Evolutionary conservation across 2,113 vertebrate species (phyloP).

Genomic region (Saguinus imperator): DNA sequence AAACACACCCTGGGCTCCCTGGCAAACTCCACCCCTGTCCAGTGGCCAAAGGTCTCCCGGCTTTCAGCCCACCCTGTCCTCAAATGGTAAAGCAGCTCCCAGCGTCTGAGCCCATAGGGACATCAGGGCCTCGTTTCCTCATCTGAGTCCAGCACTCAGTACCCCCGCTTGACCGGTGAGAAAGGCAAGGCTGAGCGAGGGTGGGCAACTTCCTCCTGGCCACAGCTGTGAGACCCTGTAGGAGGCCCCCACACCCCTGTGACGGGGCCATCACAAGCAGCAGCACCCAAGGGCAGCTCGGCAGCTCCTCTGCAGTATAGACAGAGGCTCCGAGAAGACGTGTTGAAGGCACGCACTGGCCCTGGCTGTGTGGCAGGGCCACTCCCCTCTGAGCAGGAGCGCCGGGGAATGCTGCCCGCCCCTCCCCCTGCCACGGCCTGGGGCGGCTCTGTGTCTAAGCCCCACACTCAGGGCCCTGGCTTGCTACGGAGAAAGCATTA

Average conservation of each 20-base stretch:
- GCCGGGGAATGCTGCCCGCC: rapidly evolving
- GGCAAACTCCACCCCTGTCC: rapidly evolving
- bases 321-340: background rate
- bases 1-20: background rate
- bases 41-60: background rate
- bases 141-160: background rate
- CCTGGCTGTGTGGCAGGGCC: rapidly evolving
- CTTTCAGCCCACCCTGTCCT: no score
- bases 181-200: background rate
- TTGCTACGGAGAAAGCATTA: background rate
- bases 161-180: background rate
- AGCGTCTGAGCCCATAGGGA: no score
- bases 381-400: background rate
- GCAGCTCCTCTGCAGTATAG: rapidly evolving
- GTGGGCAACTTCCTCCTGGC: background rate
- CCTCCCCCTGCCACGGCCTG: background rate
- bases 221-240: background rate
- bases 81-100: no score
- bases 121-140: background rate
- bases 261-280: rapidly evolving
- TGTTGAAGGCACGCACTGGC: background rate
- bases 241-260: rapidly evolving
- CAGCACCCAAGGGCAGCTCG: rapidly evolving
- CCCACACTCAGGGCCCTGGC: background rate
- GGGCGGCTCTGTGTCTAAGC: rapidly evolving